A percentile compares a stretch with the other conserved stretches of the same genome.
These are phyloP conservation scores for Amphiprion ocellaris DNA, from an alignment of 2,113 vertebrate genomes.

Conservation along the genomic window DNA sequence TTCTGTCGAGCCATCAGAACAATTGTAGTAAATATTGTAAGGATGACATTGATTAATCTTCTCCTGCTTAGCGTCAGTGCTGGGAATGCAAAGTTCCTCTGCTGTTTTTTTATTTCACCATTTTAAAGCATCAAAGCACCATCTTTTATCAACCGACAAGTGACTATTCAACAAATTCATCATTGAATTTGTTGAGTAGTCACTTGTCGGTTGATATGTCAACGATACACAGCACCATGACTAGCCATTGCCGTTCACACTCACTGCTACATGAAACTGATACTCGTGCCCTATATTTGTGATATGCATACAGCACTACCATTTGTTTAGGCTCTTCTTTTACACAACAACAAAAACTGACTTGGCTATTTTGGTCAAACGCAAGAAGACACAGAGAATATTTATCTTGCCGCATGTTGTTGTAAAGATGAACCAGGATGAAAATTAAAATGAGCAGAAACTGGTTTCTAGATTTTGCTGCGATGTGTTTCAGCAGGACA, in stretches of 20 bases:
- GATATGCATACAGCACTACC: not conserved
- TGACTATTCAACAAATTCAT: too few species aligned
- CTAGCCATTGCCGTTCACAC: slow-evolving; percentile 8
- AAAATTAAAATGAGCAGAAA: not conserved
- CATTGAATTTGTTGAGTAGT: not conserved
- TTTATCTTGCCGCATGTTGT: not conserved
- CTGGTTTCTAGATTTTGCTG: not conserved
- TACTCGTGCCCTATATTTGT: slow-evolving; percentile 12
- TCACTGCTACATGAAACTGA: not conserved
- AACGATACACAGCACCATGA: not conserved
- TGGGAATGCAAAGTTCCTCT: too few species aligned
- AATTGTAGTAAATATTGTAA: not conserved
- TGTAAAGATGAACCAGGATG: too few species aligned
- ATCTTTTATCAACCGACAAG: not conserved
- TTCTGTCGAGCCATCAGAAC: not conserved
- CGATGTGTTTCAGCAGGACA: not conserved
- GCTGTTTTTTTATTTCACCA: not conserved
- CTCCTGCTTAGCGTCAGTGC: not conserved
- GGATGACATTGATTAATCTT: not conserved
- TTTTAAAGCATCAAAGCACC: not conserved
- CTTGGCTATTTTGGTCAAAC: not conserved
- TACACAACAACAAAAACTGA: not conserved
- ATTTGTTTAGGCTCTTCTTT: not conserved
- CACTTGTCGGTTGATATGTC: slow-evolving; percentile 20
- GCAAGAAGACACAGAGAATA: not conserved